A percentile compares a stretch with the other conserved stretches of the same genome.
These are phyloP conservation scores for Prunella fulvescens DNA, from an alignment of 2,113 vertebrate genomes.

Conservation along the genomic window DNA sequence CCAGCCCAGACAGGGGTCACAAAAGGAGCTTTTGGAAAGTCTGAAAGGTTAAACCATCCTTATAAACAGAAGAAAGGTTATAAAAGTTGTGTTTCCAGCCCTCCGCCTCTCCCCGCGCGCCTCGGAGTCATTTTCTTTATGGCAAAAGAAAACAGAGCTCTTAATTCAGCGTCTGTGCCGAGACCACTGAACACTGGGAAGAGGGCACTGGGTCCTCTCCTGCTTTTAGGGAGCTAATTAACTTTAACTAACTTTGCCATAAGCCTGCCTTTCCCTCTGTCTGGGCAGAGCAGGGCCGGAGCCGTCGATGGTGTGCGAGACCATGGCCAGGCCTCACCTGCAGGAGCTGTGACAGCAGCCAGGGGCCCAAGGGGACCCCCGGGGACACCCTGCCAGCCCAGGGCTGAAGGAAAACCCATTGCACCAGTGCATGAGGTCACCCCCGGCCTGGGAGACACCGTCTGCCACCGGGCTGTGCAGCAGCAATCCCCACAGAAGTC, in stretches of 20 bases:
- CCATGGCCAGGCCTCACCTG: background rate
- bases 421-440: fast-evolving
- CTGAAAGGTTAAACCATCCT: background rate
- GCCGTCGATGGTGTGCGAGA: background rate
- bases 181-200: background rate
- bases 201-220: background rate
- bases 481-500: conserved; percentile 21
- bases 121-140: background rate
- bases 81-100: background rate
- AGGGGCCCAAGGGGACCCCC: background rate
- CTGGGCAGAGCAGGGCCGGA: background rate
- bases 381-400: background rate
- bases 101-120: background rate
- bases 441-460: background rate
- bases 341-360: background rate
- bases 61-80: background rate
- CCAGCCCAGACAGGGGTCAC: background rate
- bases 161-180: background rate
- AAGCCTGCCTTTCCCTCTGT: background rate
- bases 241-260: background rate
- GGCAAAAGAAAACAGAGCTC: background rate
- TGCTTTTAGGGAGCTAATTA: background rate
- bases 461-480: background rate
- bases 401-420: background rate
- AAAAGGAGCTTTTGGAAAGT: background rate